Conservation (phyloP, 1,140 invertebrate genomes). For the Halictus rubicundus region DNA sequence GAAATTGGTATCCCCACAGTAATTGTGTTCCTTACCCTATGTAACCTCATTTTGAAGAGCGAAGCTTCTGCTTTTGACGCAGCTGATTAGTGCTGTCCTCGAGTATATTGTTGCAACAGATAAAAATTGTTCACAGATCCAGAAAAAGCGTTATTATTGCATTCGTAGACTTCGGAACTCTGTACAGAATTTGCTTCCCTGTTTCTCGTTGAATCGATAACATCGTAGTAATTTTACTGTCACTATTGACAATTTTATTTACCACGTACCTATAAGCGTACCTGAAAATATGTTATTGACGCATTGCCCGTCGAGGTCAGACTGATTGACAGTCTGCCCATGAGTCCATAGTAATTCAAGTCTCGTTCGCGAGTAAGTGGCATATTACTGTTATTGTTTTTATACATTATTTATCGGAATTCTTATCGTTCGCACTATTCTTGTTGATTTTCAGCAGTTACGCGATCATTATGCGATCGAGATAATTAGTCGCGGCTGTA, state of each 20-base stretch:
- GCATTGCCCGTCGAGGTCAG: background rate
- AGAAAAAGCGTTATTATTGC: too few species aligned
- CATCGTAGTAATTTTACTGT: background rate
- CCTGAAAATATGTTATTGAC: slow-evolving; percentile 10
- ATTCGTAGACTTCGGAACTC: background rate
- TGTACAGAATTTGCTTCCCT: background rate
- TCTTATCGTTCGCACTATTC: background rate
- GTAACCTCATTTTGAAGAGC: too few species aligned
- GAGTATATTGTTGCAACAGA: too few species aligned
- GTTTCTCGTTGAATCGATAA: background rate
- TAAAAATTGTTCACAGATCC: too few species aligned
- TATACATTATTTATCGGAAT: background rate
- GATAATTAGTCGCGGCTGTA: too few species aligned
- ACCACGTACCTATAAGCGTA: background rate
- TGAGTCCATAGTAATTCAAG: background rate
- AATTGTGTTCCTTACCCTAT: too few species aligned
- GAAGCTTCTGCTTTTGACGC: too few species aligned
- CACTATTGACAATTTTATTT: background rate
- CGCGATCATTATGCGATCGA: too few species aligned
- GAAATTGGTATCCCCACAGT: too few species aligned
- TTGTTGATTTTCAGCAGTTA: too few species aligned
- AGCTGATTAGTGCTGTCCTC: too few species aligned
- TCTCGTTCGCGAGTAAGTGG: background rate
- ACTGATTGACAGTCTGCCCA: slow-evolving; percentile 6
- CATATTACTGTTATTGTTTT: background rate